These are phyloP conservation scores for Scylla paramamosain DNA, from an alignment of 1,140 invertebrate species.

Conservation along the genomic window DNA sequence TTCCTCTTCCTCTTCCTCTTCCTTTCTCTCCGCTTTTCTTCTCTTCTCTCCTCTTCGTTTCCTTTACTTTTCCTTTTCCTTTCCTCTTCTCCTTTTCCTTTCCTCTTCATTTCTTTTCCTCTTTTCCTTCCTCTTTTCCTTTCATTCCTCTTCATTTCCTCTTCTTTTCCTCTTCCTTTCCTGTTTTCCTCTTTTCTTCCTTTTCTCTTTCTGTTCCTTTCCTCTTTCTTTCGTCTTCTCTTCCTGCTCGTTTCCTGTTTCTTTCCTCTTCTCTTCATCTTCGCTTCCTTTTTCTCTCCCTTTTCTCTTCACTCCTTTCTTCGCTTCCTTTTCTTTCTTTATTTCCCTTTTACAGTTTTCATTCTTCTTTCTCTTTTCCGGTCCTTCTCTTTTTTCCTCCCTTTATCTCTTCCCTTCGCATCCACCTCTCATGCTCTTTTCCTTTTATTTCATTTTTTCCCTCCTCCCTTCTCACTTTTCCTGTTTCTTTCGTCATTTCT, in stretches of 20 bases:
- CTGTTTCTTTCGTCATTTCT: too few species aligned
- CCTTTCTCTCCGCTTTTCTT: neutral
- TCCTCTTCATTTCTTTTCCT: neutral
- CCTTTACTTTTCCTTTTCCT: neutral
- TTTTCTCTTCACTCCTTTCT: too few species aligned
- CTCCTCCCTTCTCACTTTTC: too few species aligned
- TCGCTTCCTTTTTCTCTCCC: too few species aligned
- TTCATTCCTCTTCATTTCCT: neutral
- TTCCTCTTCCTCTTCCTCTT: neutral
- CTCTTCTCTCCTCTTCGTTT: neutral
- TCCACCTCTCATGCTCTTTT: neutral
- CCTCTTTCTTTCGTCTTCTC: too few species aligned
- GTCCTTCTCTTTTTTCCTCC: neutral
- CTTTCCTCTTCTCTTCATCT: too few species aligned
- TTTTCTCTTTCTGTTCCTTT: too few species aligned
- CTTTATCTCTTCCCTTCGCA: neutral
- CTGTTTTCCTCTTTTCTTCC: neutral
- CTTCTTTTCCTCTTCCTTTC: neutral
- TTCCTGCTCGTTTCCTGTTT: too few species aligned
- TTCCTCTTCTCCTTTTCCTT: neutral
- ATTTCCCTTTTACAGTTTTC: too few species aligned
- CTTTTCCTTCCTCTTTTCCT: neutral
- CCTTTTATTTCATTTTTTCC: too few species aligned
- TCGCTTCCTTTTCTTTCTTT: too few species aligned
- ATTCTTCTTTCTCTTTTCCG: neutral